A percentile compares a stretch with the other conserved stretches of the same genome.
These are phyloP conservation scores for Patagioenas fasciata DNA, from an alignment of 2,113 vertebrate species.

Conservation along the genomic window DNA sequence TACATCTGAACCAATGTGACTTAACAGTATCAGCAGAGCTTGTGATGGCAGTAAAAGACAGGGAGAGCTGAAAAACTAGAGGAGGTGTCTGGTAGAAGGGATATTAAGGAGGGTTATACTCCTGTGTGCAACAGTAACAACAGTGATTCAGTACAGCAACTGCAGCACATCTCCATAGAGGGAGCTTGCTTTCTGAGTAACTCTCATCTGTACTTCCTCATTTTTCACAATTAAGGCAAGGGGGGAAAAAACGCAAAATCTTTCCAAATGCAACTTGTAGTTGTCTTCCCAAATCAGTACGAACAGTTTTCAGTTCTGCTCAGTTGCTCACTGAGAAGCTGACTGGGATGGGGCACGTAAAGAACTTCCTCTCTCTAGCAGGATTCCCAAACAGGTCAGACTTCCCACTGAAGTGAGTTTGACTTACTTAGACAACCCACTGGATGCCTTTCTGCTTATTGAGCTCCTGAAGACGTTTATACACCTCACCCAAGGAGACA, in stretches of 20 bases:
- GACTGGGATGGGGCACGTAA: accelerated
- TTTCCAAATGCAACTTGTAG: neutral
- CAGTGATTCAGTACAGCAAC: neutral
- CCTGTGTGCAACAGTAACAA: neutral
- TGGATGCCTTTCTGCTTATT: neutral
- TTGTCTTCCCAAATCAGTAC: neutral
- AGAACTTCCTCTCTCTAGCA: neutral
- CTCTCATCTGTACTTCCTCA: neutral
- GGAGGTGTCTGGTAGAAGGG: neutral
- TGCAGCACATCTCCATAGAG: neutral
- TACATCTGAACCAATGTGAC: neutral
- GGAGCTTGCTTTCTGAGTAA: neutral
- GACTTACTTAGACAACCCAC: neutral
- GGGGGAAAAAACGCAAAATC: neutral
- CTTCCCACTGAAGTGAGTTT: neutral
- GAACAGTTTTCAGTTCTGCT: neutral
- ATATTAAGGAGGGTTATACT: neutral
- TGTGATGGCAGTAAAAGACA: neutral
- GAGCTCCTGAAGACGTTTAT: neutral
- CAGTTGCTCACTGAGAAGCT: neutral
- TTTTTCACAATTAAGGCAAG: neutral
- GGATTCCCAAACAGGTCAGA: neutral
- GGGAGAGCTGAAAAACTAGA: neutral
- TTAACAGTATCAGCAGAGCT: neutral
- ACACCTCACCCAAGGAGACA: neutral